Conservation (phyloP, 2,113 vertebrate genomes). For the Barbus barbus region DNA sequence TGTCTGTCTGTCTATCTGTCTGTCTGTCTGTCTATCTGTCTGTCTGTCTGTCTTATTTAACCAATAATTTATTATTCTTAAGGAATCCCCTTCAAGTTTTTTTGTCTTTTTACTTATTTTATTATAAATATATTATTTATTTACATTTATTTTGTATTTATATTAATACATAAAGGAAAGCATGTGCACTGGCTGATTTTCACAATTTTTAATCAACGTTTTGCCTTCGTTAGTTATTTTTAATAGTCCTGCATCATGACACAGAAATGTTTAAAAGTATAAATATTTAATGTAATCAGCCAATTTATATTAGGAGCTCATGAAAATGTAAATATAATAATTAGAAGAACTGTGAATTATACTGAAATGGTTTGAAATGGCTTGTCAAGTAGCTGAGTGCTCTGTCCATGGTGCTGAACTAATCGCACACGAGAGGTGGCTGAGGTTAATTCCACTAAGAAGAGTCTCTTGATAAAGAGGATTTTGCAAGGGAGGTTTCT, state of each 20-base stretch:
- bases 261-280: background rate
- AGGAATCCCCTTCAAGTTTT: background rate
- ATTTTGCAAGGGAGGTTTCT: constrained; percentile 20
- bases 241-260: background rate
- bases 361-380: background rate
- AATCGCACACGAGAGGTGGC: constrained; percentile 1
- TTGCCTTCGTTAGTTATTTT: background rate
- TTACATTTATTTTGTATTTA: background rate
- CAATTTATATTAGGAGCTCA: background rate
- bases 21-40: background rate
- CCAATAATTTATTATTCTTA: background rate
- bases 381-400: background rate
- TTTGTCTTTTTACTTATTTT: background rate
- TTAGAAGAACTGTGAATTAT: background rate
- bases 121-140: background rate
- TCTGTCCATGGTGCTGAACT: constrained; percentile 62
- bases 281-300: background rate
- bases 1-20: background rate
- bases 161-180: background rate
- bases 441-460: constrained; percentile 34
- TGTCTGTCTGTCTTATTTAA: no score
- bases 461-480: constrained; percentile 31
- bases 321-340: background rate
- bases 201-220: background rate
- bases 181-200: background rate